These are phyloP conservation scores for pig (Sus scrofa) DNA, from an alignment of 2,113 vertebrate species.

Conservation along the genomic window T2T-Sscrofa CM000812.6:25693501-25694000, in stretches of 20 bases:
- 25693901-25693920: constrained; percentile 96
- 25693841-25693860: neutral
- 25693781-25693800: neutral
- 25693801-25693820: constrained; percentile 1
- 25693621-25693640: neutral
- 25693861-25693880: neutral
- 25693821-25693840: neutral
- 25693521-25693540: neutral
- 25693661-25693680: neutral
- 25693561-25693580: neutral
- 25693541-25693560: neutral
- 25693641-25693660: neutral
- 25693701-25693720: too few relatives aligned
- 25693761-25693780: neutral
- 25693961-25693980: constrained; percentile 99
- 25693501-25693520: neutral
- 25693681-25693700: too few relatives aligned
- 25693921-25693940: constrained; percentile 99
- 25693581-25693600: neutral
- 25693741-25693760: neutral
- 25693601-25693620: neutral
- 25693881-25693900: neutral
- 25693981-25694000: constrained; percentile 98
- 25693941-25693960: constrained; percentile 97
- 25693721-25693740: neutral